Base-by-base conservation (phyloP, 2,888 invertebrate species). In the Eueremaeus valkanovi region DNA sequence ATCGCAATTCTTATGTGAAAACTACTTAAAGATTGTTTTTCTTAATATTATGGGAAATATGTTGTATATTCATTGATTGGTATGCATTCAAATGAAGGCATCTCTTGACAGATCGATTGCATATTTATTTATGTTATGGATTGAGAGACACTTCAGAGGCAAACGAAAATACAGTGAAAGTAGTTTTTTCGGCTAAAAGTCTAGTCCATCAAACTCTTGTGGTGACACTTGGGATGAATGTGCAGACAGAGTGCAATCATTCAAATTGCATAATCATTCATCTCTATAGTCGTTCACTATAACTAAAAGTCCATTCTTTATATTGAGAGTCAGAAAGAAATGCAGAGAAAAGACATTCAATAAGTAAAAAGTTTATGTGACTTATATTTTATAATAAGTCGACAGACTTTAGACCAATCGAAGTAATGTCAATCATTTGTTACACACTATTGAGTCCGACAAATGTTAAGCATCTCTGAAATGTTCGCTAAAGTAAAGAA, bases 341-440 rank as follows among this genome's bases (percentile, higher is more conserved):
- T 16, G 11, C 16, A 45, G 18, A 13, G 5, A 55, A 55, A 55
- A 55, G 24, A 11, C 55, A 55, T 55, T 55, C 55, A 55, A 55
- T 55, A 33, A 31, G 61, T 31, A 8, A 31, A 68, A 68, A 6
- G 68, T 68, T 68, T 68, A 18, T 42, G 36, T 33, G 36, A 68
- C 42, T 24, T 68, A 42, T 68, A 68, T 68, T 40, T 68, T 68
- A 68, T 68, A 68, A 40, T 40, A 68, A 63, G 63, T 63, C 33
- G 63, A 21, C 42, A 33, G 24, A 68, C 68, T 68, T 68, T 9
- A 27, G 68, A 40, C 68, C 68, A 68, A 68, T 42, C 68, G 13
- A 13, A n/a, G n/a, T 33, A n/a, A 68, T 68, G 68, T 68, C 68
- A 68, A 68, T 68, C 68, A 68, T 68, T 68, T 68, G 68, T 68